Evolutionary conservation across 2,888 invertebrate genomes (phyloP).

Genomic region (Apotomis betuletana): DNA sequence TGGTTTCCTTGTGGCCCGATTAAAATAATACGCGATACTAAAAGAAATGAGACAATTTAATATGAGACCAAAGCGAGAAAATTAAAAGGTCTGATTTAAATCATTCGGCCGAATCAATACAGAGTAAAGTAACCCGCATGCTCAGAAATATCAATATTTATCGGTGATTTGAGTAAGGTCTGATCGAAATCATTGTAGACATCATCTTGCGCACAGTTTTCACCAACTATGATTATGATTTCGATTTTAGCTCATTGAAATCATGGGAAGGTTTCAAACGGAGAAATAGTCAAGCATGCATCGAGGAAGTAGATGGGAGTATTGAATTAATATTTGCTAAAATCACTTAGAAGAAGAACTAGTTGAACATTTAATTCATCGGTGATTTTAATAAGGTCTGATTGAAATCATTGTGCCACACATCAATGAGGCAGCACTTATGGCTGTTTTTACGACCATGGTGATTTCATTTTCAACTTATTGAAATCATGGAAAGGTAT

Average conservation of each 20-base stretch:
- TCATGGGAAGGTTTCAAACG: background rate
- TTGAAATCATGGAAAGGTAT: conserved; percentile 33
- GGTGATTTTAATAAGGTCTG: conserved; percentile 32
- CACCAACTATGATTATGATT: background rate
- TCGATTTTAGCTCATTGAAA: conserved; percentile 9
- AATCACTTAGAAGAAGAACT: background rate
- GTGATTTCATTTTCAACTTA: conserved; percentile 23
- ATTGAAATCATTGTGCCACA: conserved; percentile 7
- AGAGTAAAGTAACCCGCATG: background rate
- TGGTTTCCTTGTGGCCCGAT: background rate
- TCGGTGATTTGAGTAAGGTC: conserved; percentile 20
- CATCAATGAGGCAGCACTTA: background rate
- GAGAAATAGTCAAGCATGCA: background rate
- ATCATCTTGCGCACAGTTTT: background rate
- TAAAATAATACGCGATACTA: background rate
- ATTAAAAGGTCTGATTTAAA: background rate
- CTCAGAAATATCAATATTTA: background rate
- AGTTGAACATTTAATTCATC: background rate
- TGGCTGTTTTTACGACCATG: background rate
- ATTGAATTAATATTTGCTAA: background rate
- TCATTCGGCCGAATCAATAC: background rate
- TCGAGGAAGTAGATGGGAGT: background rate
- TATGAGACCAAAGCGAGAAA: background rate
- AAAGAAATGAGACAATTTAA: background rate
- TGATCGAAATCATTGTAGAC: conserved; percentile 12